Percentiles rank a stretch among this genome's conserved stretches.
Conservation (phyloP, 92 coral and sea anemone genomes). For the Nematostella vectensis region DNA sequence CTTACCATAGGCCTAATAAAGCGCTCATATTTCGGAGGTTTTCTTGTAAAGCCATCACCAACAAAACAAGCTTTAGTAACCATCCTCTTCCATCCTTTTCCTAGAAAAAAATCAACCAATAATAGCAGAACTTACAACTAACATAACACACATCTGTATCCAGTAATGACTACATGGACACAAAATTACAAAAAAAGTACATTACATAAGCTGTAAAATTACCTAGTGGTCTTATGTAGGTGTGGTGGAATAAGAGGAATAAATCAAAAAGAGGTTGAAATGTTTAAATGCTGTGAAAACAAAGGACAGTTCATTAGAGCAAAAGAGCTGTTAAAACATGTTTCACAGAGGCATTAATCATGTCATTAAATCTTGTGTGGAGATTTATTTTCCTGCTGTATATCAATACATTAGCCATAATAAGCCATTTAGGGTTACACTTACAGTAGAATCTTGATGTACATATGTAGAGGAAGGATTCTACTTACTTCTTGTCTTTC, state of each 20-base stretch:
- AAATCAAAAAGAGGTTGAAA: too few species aligned
- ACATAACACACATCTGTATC: neutral
- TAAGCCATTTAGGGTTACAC: too few species aligned
- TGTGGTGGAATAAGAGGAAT: too few species aligned
- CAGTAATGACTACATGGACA: neutral
- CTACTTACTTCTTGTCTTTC: conserved; percentile 84
- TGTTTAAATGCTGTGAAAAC: too few species aligned
- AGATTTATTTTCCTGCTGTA: too few species aligned
- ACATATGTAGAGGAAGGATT: neutral
- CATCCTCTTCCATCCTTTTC: conserved; percentile 97
- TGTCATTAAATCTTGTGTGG: too few species aligned
- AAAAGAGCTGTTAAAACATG: too few species aligned
- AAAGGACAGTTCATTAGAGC: too few species aligned
- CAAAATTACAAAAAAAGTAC: neutral
- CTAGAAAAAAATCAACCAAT: conserved; percentile 20
- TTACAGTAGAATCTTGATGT: too few species aligned
- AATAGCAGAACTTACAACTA: neutral
- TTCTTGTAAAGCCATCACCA: conserved; percentile 98
- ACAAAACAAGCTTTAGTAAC: conserved; percentile 95
- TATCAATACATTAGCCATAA: too few species aligned
- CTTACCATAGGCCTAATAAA: conserved; percentile 98
- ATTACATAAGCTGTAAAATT: neutral
- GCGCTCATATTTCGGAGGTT: conserved; percentile 99
- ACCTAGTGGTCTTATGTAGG: too few species aligned
- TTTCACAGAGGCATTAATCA: too few species aligned